Percentiles rank a stretch among this genome's conserved stretches.
Evolutionary conservation across 2,797 vertebrate genomes (phyloP).

Genomic region (Channallabes apus): DNA sequence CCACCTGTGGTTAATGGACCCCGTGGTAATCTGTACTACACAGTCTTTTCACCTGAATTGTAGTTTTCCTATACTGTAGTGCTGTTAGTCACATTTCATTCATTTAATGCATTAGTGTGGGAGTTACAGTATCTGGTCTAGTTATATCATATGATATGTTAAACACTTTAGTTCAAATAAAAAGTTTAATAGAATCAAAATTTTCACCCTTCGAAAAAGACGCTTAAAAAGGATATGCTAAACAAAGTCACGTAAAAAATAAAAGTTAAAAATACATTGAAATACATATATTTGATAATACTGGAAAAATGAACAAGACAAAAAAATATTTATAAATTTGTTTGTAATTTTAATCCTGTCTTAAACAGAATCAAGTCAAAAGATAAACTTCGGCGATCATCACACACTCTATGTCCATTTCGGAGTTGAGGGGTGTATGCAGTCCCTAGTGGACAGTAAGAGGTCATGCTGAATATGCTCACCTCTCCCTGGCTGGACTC

Average conservation of each 20-base stretch:
- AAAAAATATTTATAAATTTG: not conserved
- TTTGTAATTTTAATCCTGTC: not conserved
- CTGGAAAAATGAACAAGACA: not conserved
- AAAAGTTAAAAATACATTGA: not conserved
- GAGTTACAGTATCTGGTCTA: not conserved
- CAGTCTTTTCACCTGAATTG: conserved; percentile 32
- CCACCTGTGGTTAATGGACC: conserved; percentile 69
- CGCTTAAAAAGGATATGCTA: not conserved
- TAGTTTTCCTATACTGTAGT: conserved; percentile 25
- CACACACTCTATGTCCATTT: conserved; percentile 33
- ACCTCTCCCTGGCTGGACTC: conserved; percentile 61
- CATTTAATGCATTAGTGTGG: not conserved
- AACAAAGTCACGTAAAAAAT: not conserved
- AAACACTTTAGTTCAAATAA: not conserved
- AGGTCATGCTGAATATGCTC: conserved; percentile 61
- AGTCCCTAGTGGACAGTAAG: conserved; percentile 55
- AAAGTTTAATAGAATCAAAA: not conserved
- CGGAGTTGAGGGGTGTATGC: conserved; percentile 37
- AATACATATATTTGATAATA: not conserved
- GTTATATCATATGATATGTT: not conserved
- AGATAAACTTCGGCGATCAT: conserved; percentile 21
- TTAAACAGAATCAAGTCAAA: not conserved
- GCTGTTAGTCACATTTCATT: conserved; percentile 4
- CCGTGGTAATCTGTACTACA: conserved; percentile 44
- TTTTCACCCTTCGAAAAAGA: not conserved